Base-by-base conservation (phyloP, 2,888 invertebrate species). In the Polymixis lichenea region DNA sequence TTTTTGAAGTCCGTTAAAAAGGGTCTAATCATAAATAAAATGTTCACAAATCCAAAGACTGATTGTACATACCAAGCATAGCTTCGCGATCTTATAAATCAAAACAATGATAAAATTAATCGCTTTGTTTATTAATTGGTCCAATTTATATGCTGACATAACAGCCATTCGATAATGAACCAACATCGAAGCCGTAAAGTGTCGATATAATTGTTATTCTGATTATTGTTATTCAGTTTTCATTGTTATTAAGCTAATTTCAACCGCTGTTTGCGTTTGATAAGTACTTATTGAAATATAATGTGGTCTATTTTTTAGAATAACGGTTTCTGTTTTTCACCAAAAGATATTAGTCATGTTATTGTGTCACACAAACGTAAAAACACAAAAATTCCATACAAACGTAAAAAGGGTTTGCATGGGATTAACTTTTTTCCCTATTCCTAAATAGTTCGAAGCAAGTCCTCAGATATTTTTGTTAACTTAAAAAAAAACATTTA, bases 91-190 rank as follows among this genome's bases (percentile, higher is more conserved):
- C 28, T 19, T 49, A 28, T 38, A 69, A 58, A 73, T 51, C 17
- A 51, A 11, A 38, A 25, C 38, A 49, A 13, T 60, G 22, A 72
- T 73, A 25, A 60, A 58, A 60, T 71, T 46, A 71, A 71, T 72
- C 15, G 49, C 22, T 73, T 25, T 51, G 17, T 38, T 7, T 11
- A 72, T 60, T 72, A 60, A 73, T 60, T 53, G 38, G 72, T 43
- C 2, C 43, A 74, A 60, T 71, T 70, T 58, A 60, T 51, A 73
- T 17, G 72, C 49, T 60, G 38, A 73, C 38, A 60, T 22, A n/a
- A 32, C 46, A 58, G 72, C 38, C 6, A 72, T 72, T 56, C 56
- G 43, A 72, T 55, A 56, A 72, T 70, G 60, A 61, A 74, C 13
- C 9, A 38, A 51, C 25, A n/a, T 11, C 13, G 22, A 46, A 22